A percentile compares a stretch with the other conserved stretches of the same genome.
Conservation (phyloP, 2,888 invertebrate genomes). For the Callinectes sapidus region DNA sequence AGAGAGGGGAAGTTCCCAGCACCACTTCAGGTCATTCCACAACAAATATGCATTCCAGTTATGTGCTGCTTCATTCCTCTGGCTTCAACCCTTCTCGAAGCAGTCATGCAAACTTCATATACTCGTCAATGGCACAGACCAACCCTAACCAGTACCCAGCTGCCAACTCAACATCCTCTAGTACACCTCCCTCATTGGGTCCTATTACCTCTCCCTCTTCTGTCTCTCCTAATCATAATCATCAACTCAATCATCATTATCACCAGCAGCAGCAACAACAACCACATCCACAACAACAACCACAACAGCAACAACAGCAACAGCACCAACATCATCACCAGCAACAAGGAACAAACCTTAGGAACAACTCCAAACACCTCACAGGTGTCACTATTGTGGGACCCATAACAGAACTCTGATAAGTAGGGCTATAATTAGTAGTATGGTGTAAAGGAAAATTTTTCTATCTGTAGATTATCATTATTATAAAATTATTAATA, state of each 20-base stretch:
- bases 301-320: neutral
- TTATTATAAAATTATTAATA: neutral
- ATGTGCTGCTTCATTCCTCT: slow-evolving; percentile 41
- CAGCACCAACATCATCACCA: slow-evolving; percentile 42
- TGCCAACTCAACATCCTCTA: slow-evolving; percentile 5
- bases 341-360: slow-evolving; percentile 39
- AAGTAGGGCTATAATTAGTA: neutral
- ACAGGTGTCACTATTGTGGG: slow-evolving; percentile 64
- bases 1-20: slow-evolving; percentile 58
- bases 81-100: slow-evolving; percentile 11
- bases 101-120: slow-evolving; percentile 40
- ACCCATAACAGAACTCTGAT: slow-evolving; percentile 66
- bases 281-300: neutral
- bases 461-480: neutral
- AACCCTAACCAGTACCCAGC: neutral
- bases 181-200: slow-evolving; percentile 22
- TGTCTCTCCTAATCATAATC: slow-evolving; percentile 34
- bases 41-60: slow-evolving; percentile 53
- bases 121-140: slow-evolving; percentile 8
- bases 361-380: slow-evolving; percentile 49
- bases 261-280: neutral
- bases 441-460: neutral
- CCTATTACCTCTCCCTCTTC: slow-evolving; percentile 33
- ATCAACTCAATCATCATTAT: neutral
- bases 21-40: slow-evolving; percentile 45